These are phyloP conservation scores for Phaonia tiefii DNA, from an alignment of 2,888 invertebrate species.

Conservation along the genomic window DNA sequence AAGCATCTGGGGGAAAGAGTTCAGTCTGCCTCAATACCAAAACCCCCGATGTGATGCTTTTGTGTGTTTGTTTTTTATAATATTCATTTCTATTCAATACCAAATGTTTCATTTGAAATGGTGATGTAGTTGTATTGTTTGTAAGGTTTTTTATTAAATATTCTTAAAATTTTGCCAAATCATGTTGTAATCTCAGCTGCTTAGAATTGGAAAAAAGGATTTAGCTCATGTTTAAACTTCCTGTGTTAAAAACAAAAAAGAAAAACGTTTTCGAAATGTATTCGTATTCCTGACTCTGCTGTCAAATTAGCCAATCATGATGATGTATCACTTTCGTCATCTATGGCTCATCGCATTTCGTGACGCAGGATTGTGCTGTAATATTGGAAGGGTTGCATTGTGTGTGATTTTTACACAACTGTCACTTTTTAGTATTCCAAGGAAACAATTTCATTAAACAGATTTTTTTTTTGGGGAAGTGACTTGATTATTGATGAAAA, in stretches of 20 bases:
- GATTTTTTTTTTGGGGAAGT: no score
- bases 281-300: conserved; percentile 56
- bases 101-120: conserved; percentile 49
- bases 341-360: conserved; percentile 53
- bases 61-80: conserved; percentile 12
- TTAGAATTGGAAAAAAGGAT: conserved; percentile 59
- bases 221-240: conserved; percentile 43
- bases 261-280: conserved; percentile 51
- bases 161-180: conserved; percentile 65
- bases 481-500: no score
- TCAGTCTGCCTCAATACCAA: not conserved
- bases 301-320: conserved; percentile 74
- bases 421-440: not conserved
- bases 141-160: conserved; percentile 51
- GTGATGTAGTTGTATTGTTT: conserved; percentile 14
- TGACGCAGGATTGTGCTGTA: conserved; percentile 21
- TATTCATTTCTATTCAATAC: not conserved
- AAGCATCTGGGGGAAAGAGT: conserved; percentile 18
- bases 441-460: not conserved
- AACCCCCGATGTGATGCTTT: conserved; percentile 34
- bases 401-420: not conserved
- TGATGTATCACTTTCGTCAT: conserved; percentile 72
- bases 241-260: conserved; percentile 34
- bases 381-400: conserved; percentile 26
- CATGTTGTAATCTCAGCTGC: conserved; percentile 70